Conservation (phyloP, 2,797 vertebrate species). For the Anabas testudineus region DNA sequence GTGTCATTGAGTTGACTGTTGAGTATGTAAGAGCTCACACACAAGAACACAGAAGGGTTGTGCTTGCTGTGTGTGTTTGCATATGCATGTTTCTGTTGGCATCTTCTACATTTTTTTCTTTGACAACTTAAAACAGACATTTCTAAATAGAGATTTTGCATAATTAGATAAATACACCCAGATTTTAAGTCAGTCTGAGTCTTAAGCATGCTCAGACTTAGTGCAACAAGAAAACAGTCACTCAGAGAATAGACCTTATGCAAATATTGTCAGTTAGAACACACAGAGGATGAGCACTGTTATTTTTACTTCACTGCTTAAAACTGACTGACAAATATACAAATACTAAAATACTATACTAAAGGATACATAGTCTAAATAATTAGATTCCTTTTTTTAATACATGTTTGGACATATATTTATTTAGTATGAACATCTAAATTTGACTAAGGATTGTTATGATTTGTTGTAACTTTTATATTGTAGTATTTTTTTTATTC, state of each 20-base stretch:
- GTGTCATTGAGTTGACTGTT: slow-evolving; percentile 45
- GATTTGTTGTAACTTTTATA: too few species aligned
- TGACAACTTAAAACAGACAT: neutral
- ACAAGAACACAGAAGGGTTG: slow-evolving; percentile 19
- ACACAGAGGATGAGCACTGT: neutral
- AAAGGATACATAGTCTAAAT: too few species aligned
- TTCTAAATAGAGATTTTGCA: too few species aligned
- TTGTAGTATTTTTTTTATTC: too few species aligned
- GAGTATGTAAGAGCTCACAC: slow-evolving; percentile 23
- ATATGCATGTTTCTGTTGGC: neutral
- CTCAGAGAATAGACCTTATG: neutral
- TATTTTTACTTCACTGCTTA: neutral
- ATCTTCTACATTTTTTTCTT: neutral
- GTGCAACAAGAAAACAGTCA: neutral
- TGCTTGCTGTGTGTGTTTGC: neutral
- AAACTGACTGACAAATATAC: slow-evolving; percentile 9
- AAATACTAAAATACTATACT: neutral
- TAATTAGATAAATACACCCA: too few species aligned
- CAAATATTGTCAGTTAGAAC: too few species aligned
- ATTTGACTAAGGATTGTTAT: too few species aligned
- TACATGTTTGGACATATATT: too few species aligned
- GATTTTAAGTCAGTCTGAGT: neutral
- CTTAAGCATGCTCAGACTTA: neutral
- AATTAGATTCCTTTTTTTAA: too few species aligned
- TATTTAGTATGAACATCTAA: too few species aligned